These are phyloP conservation scores for Tapirus indicus DNA, from an alignment of 2,797 vertebrate genomes.

Conservation along the genomic window DNA sequence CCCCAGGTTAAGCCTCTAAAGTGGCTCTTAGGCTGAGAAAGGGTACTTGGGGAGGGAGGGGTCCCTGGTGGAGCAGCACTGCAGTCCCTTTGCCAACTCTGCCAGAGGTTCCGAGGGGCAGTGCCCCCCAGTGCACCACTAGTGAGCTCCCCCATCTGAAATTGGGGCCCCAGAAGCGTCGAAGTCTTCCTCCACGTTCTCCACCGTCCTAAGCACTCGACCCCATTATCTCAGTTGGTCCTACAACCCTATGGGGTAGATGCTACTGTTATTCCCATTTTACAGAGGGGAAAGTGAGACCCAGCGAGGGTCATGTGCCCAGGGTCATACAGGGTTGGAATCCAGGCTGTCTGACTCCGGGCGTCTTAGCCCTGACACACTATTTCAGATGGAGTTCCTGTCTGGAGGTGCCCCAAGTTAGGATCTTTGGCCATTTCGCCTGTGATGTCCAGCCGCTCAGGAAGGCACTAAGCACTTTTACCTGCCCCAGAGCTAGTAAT, in stretches of 20 bases:
- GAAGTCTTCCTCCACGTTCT: not conserved
- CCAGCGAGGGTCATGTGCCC: not conserved
- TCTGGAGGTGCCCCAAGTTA: too few species aligned
- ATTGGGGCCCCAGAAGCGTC: not conserved
- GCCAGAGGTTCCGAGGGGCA: not conserved
- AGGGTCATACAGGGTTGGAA: not conserved
- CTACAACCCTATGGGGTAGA: not conserved
- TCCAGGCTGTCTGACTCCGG: not conserved
- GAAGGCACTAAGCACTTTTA: not conserved
- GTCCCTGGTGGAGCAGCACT: not conserved
- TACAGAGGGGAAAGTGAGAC: not conserved
- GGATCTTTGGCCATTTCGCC: not conserved
- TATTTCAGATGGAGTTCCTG: not conserved
- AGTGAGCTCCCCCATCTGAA: not conserved
- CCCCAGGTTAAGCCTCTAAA: not conserved
- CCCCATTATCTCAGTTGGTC: too few species aligned
- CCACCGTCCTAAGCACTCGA: fast-evolving
- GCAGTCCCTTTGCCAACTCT: not conserved
- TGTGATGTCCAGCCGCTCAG: not conserved
- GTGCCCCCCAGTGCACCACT: not conserved
- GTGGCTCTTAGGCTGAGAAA: too few species aligned
- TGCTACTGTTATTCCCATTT: too few species aligned
- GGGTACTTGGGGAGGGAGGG: not conserved
- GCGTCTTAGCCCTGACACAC: too few species aligned
- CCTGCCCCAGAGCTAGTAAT: not conserved